phyloP scores from a whole-genome alignment of 2,888 invertebrate species.

The Andrena praecox region DNA sequence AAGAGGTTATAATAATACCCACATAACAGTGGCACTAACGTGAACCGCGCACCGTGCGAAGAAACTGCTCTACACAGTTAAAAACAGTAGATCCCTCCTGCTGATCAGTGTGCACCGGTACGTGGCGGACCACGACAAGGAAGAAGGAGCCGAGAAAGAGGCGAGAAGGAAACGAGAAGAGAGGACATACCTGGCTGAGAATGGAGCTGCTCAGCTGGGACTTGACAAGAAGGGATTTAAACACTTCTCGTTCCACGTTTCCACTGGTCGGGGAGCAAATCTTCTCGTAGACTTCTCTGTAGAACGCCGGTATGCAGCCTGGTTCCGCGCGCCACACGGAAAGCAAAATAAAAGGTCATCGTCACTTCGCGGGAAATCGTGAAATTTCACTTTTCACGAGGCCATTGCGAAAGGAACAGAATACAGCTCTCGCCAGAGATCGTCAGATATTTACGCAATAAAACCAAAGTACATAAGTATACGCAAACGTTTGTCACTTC shows the following conservation, averaged over 20 bases:
- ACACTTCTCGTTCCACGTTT: slow-evolving; percentile 86
- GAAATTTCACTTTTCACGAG: slow-evolving; percentile 32
- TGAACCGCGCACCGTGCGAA: not conserved
- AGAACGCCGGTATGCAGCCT: slow-evolving; percentile 87
- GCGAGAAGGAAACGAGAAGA: slow-evolving; percentile 16
- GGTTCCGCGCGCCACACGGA: slow-evolving; percentile 39
- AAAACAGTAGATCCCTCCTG: not conserved
- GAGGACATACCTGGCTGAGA: slow-evolving; percentile 84
- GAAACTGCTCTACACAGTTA: not conserved
- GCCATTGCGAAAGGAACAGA: not conserved
- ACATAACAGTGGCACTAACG: not conserved
- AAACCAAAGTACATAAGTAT: no score
- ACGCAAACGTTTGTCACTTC: no score
- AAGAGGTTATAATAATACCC: slow-evolving; percentile 12
- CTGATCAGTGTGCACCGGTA: not conserved
- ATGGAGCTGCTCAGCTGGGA: slow-evolving; percentile 85
- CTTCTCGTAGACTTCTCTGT: slow-evolving; percentile 86
- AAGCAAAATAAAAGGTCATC: slow-evolving; percentile 61
- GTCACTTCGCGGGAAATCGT: slow-evolving; percentile 41
- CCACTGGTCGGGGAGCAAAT: slow-evolving; percentile 86
- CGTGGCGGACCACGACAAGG: not conserved
- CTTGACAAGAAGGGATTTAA: slow-evolving; percentile 86
- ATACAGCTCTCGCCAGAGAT: not conserved
- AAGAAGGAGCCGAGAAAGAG: slow-evolving; percentile 1
- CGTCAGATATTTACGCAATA: not conserved